Base-by-base conservation (phyloP, 1,140 invertebrate species). In the Drosophila littoralis region DNA sequence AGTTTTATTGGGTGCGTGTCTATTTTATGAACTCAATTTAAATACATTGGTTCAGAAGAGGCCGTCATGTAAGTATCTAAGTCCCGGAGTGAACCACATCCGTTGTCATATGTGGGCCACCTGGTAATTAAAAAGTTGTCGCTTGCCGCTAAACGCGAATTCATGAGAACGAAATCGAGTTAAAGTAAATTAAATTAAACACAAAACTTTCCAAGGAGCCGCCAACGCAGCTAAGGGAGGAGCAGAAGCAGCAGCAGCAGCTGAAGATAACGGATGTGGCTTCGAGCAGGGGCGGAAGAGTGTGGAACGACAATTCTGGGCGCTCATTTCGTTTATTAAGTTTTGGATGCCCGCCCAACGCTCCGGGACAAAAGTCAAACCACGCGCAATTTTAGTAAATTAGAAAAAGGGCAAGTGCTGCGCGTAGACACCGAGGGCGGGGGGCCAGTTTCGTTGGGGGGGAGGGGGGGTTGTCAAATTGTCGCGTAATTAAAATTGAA, bases 91-190 rank as follows among this genome's bases (percentile, higher is more conserved):
- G 12, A 58, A 32, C 28, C 55, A 48, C 38, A 22, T 35, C 32
- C 42, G 36, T 36, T 52, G 40, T 51, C 65, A 60, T 55, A 80
- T 80, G 75, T 74, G 57, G 51, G 32, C 60, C 67, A 68, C 68
- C 69, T 74, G 82, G 82, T 75, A 86, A 86, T 86, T 86, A 86
- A 86, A 86, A 86, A 86, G 82, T 86, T 86, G 64, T 86, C 64
- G 75, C 55, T 43, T 13, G 28, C 38, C 75, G 59, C 65, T 81
- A 81, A 85, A 77, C 66, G 77, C 66, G 40, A 63, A 52, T 67
- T 72, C 67, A 45, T 59, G 40, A 38, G 15, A 64, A 61, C 59
- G 28, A 58, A 86, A 86, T 88, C 73, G 66, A 82, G 79, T 82
- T 88, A 88, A 81, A 79, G 70, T 72, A 75, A 86, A 88, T 86